phyloP scores from a whole-genome alignment of 2,888 invertebrate genomes.

The Notodonta dromedarius region DNA sequence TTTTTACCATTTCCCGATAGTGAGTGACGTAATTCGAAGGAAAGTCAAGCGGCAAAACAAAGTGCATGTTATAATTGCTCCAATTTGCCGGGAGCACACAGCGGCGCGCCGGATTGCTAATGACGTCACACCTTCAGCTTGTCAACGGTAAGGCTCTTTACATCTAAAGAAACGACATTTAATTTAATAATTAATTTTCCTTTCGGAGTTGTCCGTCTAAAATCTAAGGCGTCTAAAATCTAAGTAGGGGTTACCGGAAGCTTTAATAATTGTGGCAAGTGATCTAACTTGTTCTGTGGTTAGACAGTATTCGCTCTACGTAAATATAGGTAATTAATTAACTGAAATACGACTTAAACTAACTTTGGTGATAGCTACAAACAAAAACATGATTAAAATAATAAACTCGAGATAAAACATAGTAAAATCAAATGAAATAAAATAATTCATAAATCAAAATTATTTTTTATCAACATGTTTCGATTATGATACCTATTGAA shows the following conservation, averaged over 20 bases:
- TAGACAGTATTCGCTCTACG: too few species aligned
- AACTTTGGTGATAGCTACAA: too few species aligned
- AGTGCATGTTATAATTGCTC: conserved; percentile 67
- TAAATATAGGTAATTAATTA: too few species aligned
- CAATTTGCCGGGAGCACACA: conserved; percentile 69
- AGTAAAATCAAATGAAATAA: too few species aligned
- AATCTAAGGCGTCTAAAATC: neutral
- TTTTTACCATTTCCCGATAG: conserved; percentile 39
- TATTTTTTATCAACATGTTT: neutral
- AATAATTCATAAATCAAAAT: too few species aligned
- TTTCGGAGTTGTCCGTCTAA: neutral
- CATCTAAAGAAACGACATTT: conserved; percentile 20
- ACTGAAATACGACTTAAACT: too few species aligned
- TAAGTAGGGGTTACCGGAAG: too few species aligned
- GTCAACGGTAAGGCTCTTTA: conserved; percentile 39
- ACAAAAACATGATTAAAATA: too few species aligned
- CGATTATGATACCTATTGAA: neutral
- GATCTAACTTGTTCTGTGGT: too few species aligned
- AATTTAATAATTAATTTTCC: neutral
- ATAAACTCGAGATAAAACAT: too few species aligned
- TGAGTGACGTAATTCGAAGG: conserved; percentile 21
- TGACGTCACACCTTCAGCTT: conserved; percentile 67
- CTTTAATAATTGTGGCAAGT: too few species aligned
- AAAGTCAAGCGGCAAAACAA: conserved; percentile 61
- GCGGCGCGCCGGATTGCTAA: conserved; percentile 62